These are phyloP conservation scores for Polymixis flavicincta DNA, from an alignment of 2,888 invertebrate genomes.

Conservation along the genomic window DNA sequence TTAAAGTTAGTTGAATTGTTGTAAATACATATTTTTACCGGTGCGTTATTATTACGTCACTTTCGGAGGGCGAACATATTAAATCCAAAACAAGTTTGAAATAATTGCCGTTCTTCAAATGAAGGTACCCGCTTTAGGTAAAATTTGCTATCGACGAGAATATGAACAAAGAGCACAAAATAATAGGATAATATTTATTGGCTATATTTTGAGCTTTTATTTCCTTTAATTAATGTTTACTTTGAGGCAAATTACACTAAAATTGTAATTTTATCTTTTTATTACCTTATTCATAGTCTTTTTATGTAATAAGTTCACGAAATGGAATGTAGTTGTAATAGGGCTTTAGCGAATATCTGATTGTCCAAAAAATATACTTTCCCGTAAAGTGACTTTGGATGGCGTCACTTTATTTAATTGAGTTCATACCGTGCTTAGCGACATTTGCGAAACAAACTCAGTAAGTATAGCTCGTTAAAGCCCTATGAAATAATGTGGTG, in stretches of 20 bases:
- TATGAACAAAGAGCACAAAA: not conserved
- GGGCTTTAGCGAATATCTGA: conserved; percentile 11
- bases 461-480: conserved; percentile 1
- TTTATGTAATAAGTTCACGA: conserved; percentile 6
- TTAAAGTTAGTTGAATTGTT: not conserved
- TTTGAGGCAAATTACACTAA: not conserved
- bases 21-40: not conserved
- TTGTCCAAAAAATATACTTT: not conserved
- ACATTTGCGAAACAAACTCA: not conserved
- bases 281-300: not conserved
- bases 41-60: not conserved
- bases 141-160: not conserved
- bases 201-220: not conserved
- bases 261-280: not conserved
- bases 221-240: not conserved
- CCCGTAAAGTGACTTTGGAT: not conserved
- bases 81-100: not conserved
- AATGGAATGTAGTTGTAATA: conserved; percentile 24
- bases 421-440: not conserved
- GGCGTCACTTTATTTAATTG: not conserved
- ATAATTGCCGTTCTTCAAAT: not conserved
- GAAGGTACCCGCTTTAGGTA: not conserved
- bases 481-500: conserved; percentile 8
- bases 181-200: not conserved
- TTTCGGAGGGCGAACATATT: not conserved